Conservation (phyloP, 2,797 vertebrate genomes). For the Artibeus lituratus region DNA sequence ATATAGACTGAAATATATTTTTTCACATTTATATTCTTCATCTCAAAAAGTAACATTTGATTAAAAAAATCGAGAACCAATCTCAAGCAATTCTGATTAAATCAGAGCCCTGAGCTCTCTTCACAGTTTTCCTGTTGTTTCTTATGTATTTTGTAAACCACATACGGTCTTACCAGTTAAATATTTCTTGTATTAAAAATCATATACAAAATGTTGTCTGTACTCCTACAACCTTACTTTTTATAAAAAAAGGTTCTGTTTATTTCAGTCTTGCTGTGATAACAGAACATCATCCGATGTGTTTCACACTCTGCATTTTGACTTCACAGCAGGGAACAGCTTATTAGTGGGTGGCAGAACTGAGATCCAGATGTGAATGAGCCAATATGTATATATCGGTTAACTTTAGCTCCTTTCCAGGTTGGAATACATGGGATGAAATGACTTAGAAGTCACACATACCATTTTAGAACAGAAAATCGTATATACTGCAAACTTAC, state of each 20-base stretch:
- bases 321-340: slow-evolving; percentile 50
- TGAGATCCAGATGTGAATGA: slow-evolving; percentile 44
- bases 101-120: not conserved
- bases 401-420: slow-evolving; percentile 20
- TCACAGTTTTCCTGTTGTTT: slow-evolving; percentile 46
- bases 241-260: slow-evolving; percentile 22
- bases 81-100: slow-evolving; percentile 8
- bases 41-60: not conserved
- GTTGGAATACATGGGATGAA: not conserved
- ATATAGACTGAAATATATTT: not conserved
- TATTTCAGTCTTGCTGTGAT: slow-evolving; percentile 50
- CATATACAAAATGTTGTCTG: slow-evolving; percentile 34
- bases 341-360: slow-evolving; percentile 55
- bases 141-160: slow-evolving; percentile 46
- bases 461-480: not conserved
- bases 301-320: slow-evolving; percentile 59
- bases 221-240: slow-evolving; percentile 32
- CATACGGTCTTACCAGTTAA: slow-evolving; percentile 9
- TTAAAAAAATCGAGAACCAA: not conserved
- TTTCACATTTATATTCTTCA: not conserved
- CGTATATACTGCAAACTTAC: not conserved
- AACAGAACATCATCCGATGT: slow-evolving; percentile 34
- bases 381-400: not conserved
- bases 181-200: slow-evolving; percentile 59
- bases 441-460: not conserved